A percentile compares a stretch with the other conserved stretches of the same genome.
phyloP scores from a whole-genome alignment of 2,113 vertebrate genomes.

The human (Homo sapiens) region GRCh38 chr2:122262001-122262500 shows the following conservation, averaged over 20 bases:
- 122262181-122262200: not conserved
- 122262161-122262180: not conserved
- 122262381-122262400: slow-evolving; percentile 1
- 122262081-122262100: not conserved
- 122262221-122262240: not conserved
- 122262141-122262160: not conserved
- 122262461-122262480: not conserved
- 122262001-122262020: not conserved
- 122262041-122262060: not conserved
- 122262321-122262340: not conserved
- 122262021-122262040: not conserved
- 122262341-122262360: not conserved
- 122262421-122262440: not conserved
- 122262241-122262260: not conserved
- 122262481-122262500: not conserved
- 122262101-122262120: not conserved
- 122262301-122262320: slow-evolving; percentile 27
- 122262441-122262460: not conserved
- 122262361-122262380: not conserved
- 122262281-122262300: slow-evolving; percentile 1
- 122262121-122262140: not conserved
- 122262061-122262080: not conserved
- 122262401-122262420: not conserved
- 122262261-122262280: slow-evolving; percentile 29
- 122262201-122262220: not conserved